Conservation (phyloP, 2,888 invertebrate species). For the Stratiomys singularior region DNA sequence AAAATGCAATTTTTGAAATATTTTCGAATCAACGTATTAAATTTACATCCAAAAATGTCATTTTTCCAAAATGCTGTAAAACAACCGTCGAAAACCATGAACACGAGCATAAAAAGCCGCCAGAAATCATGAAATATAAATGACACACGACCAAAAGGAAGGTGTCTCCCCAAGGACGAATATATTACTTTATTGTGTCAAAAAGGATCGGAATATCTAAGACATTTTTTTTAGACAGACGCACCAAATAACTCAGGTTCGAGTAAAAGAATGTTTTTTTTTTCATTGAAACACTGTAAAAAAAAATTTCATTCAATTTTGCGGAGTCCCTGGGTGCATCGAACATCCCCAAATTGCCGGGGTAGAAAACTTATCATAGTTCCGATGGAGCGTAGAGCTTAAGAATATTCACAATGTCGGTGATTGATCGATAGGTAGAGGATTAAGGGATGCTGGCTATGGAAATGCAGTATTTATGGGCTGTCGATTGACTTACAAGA, state of each 20-base stretch:
- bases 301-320: constrained; percentile 2
- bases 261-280: constrained; percentile 8
- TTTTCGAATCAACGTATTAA: too few relatives aligned
- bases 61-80: constrained; percentile 26
- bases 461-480: constrained; percentile 48
- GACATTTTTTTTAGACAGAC: constrained; percentile 21
- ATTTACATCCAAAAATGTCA: too few relatives aligned
- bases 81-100: constrained; percentile 14
- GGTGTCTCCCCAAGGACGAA: constrained; percentile 60
- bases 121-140: constrained; percentile 52
- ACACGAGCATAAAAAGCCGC: constrained; percentile 31
- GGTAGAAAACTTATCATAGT: constrained; percentile 37
- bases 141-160: constrained; percentile 53
- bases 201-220: constrained; percentile 38
- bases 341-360: background rate
- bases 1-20: too few relatives aligned
- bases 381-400: background rate
- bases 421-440: constrained; percentile 49
- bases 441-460: constrained; percentile 47
- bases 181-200: constrained; percentile 56
- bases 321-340: constrained; percentile 13
- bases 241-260: background rate
- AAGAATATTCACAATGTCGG: constrained; percentile 45
- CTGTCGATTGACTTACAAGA: constrained; percentile 50
- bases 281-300: background rate